Conservation (phyloP, 1,140 invertebrate genomes). For the Ceratoteleas bidentatus region DNA sequence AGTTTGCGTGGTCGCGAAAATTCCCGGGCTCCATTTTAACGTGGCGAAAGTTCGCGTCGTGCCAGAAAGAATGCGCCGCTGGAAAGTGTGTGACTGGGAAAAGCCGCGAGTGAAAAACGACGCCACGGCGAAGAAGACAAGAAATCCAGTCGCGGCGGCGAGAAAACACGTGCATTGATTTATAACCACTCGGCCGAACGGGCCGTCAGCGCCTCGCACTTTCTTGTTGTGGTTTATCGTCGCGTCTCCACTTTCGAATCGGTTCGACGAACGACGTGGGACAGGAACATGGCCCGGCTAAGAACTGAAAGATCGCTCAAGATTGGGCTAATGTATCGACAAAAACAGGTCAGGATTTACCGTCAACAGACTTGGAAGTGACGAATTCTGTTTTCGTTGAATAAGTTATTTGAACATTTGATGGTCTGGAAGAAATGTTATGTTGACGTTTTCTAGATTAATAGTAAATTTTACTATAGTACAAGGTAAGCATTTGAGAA, state of each 20-base stretch:
- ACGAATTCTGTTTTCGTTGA: too few species aligned
- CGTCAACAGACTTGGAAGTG: too few species aligned
- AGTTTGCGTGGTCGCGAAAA: conserved; percentile 42
- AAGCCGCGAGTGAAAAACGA: conserved; percentile 46
- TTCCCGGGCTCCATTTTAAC: conserved; percentile 56
- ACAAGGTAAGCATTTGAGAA: too few species aligned
- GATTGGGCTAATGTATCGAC: too few species aligned
- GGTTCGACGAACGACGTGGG: conserved; percentile 16
- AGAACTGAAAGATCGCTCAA: background rate
- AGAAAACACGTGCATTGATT: conserved; percentile 58
- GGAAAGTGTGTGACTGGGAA: conserved; percentile 22
- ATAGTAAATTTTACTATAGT: too few species aligned
- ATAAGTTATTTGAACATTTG: too few species aligned
- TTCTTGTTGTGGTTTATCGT: conserved; percentile 30
- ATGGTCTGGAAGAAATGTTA: too few species aligned
- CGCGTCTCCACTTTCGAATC: conserved; percentile 11
- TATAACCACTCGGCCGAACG: conserved; percentile 36
- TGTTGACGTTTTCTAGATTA: too few species aligned
- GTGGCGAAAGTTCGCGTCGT: conserved; percentile 35
- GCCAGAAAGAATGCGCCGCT: conserved; percentile 7
- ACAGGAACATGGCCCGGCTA: background rate
- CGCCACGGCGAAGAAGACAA: conserved; percentile 20
- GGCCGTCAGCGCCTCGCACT: conserved; percentile 28
- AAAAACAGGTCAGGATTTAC: too few species aligned
- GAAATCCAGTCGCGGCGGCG: conserved; percentile 34